Percentiles rank a stretch among this genome's conserved stretches.
phyloP scores from a whole-genome alignment of 2,113 vertebrate species.

The Scatophagus argus region DNA sequence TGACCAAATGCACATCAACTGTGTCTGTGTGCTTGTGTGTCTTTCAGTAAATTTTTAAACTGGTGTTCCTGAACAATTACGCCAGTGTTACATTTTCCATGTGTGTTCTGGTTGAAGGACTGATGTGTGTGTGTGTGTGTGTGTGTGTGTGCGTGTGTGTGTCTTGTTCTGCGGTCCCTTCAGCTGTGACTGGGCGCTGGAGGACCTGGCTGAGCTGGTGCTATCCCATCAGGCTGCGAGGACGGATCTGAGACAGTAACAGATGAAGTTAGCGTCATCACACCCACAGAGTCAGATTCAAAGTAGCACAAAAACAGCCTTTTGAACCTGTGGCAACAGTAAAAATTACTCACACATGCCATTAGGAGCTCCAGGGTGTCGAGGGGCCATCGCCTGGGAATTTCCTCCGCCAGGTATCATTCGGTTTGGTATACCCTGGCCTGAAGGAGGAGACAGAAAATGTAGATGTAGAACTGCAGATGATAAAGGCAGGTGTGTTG shows the following conservation, averaged over 20 bases:
- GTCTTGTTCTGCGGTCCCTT: conserved; percentile 30
- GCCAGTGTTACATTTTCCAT: conserved; percentile 17
- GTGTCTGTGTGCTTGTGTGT: conserved; percentile 40
- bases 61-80: conserved; percentile 36
- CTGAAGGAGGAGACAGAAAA: conserved; percentile 43
- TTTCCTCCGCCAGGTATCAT: conserved; percentile 81
- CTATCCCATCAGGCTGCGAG: conserved; percentile 86
- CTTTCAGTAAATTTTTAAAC: conserved; percentile 22
- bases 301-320: background rate
- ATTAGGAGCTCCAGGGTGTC: conserved; percentile 88
- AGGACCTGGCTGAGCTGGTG: conserved; percentile 83
- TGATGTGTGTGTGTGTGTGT: background rate
- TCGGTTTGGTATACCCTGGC: conserved; percentile 85
- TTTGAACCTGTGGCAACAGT: background rate
- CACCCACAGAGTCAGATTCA: background rate
- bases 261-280: background rate
- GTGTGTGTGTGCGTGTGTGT: background rate
- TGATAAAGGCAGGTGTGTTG: background rate
- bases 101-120: conserved; percentile 13
- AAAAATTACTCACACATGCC: conserved; percentile 91
- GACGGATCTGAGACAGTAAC: conserved; percentile 65
- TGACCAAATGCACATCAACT: conserved; percentile 48
- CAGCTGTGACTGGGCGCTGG: conserved; percentile 70
- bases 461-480: background rate
- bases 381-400: conserved; percentile 83